These are phyloP conservation scores for Spodoptera littoralis DNA, from an alignment of 2,888 invertebrate species.

Conservation along the genomic window DNA sequence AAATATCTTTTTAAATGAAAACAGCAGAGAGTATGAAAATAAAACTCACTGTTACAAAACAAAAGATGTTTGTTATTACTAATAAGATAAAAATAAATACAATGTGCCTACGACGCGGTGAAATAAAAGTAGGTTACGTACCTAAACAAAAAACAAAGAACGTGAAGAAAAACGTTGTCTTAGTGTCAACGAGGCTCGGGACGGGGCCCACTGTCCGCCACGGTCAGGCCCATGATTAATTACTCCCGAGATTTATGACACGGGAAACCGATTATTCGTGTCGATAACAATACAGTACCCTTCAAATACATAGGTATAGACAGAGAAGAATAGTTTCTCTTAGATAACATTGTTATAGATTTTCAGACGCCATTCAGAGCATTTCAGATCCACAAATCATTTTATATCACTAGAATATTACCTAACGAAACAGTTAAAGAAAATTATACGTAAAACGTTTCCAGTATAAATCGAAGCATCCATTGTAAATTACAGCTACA, in stretches of 20 bases:
- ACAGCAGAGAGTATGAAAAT: conserved; percentile 6
- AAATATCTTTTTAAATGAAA: conserved; percentile 48
- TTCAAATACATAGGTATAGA: conserved; percentile 31
- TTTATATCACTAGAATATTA: conserved; percentile 38
- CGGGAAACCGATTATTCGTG: conserved; percentile 66
- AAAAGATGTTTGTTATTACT: background rate
- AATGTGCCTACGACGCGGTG: conserved; percentile 4
- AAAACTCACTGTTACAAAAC: background rate
- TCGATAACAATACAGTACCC: conserved; percentile 58
- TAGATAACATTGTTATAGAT: conserved; percentile 44
- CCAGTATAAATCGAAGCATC: conserved; percentile 23
- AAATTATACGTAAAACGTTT: conserved; percentile 43
- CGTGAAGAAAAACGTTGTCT: conserved; percentile 47
- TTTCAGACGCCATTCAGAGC: conserved; percentile 37
- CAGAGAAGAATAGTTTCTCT: conserved; percentile 36
- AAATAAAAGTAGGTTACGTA: conserved; percentile 34
- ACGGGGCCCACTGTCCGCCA: conserved; percentile 58
- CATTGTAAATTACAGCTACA: conserved; percentile 24
- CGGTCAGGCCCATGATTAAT: conserved; percentile 71
- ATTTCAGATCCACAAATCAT: conserved; percentile 42
- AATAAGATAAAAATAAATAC: conserved; percentile 11
- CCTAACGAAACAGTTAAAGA: conserved; percentile 17
- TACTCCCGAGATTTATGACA: conserved; percentile 73
- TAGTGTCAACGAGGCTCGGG: conserved; percentile 38
- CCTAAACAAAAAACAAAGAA: conserved; percentile 35